Evolutionary conservation across 1,140 invertebrate species (phyloP).

Genomic region (Drosophila azteca): DNA sequence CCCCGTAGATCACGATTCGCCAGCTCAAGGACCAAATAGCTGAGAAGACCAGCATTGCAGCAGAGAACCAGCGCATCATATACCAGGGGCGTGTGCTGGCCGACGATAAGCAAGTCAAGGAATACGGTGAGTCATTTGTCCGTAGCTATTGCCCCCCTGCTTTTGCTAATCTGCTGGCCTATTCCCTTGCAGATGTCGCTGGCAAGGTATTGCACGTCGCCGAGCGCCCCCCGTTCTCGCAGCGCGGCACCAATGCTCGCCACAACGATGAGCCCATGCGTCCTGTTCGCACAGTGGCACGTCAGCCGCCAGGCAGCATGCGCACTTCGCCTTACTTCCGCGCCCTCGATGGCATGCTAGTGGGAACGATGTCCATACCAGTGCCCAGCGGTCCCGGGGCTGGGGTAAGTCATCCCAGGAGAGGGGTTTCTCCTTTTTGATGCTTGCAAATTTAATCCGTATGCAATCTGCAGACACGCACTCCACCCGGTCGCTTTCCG

Average conservation of each 20-base stretch:
- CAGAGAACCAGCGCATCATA: slow-evolving; percentile 94
- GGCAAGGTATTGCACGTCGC: slow-evolving; percentile 97
- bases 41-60: slow-evolving; percentile 89
- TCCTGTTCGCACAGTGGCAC: slow-evolving; percentile 64
- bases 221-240: slow-evolving; percentile 89
- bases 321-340: slow-evolving; percentile 79
- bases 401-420: slow-evolving; percentile 39
- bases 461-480: slow-evolving; percentile 35
- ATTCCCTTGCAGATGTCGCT: slow-evolving; percentile 89
- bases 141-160: background rate
- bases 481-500: slow-evolving; percentile 63
- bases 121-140: slow-evolving; percentile 89
- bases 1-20: slow-evolving; percentile 90
- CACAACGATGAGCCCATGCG: slow-evolving; percentile 82
- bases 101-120: slow-evolving; percentile 94
- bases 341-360: slow-evolving; percentile 78
- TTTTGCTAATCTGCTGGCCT: background rate
- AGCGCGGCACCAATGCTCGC: slow-evolving; percentile 68
- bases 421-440: background rate
- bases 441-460: background rate
- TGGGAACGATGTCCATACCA: slow-evolving; percentile 86
- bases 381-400: slow-evolving; percentile 62
- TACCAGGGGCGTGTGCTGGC: slow-evolving; percentile 96
- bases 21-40: slow-evolving; percentile 94
- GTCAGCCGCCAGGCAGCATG: slow-evolving; percentile 66